Percentiles rank a stretch among this genome's conserved stretches.
These are phyloP conservation scores for Erebia epiphron DNA, from an alignment of 2,888 invertebrate genomes.

Conservation along the genomic window DNA sequence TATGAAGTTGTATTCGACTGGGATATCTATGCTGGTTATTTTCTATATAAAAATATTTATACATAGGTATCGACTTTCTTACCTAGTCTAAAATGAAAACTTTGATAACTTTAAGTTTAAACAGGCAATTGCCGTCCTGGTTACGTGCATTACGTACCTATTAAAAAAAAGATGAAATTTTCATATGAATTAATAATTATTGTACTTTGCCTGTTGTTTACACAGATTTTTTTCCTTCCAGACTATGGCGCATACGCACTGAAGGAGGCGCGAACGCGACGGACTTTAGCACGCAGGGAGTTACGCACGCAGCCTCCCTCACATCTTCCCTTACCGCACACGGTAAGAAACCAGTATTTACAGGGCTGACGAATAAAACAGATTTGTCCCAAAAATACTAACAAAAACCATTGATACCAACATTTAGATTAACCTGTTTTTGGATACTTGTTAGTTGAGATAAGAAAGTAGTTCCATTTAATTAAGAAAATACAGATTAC, in stretches of 20 bases:
- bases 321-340: slow-evolving; percentile 67
- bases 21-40: background rate
- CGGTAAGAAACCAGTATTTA: slow-evolving; percentile 53
- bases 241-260: slow-evolving; percentile 75
- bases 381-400: background rate
- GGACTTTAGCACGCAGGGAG: slow-evolving; percentile 67
- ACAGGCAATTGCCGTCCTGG: no score
- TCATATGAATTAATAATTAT: background rate
- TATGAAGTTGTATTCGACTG: background rate
- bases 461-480: no score
- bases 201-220: background rate
- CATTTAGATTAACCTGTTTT: no score
- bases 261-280: slow-evolving; percentile 71
- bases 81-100: no score
- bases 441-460: no score
- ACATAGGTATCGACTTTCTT: no score
- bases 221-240: slow-evolving; percentile 35
- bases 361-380: background rate
- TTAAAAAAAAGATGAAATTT: no score
- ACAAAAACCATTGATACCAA: no score
- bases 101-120: no score
- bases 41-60: no score
- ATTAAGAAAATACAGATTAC: no score
- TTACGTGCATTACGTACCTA: no score
- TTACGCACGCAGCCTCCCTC: slow-evolving; percentile 65